phyloP scores from a whole-genome alignment of 2,797 vertebrate species.

The Hafferia zeledoni region DNA sequence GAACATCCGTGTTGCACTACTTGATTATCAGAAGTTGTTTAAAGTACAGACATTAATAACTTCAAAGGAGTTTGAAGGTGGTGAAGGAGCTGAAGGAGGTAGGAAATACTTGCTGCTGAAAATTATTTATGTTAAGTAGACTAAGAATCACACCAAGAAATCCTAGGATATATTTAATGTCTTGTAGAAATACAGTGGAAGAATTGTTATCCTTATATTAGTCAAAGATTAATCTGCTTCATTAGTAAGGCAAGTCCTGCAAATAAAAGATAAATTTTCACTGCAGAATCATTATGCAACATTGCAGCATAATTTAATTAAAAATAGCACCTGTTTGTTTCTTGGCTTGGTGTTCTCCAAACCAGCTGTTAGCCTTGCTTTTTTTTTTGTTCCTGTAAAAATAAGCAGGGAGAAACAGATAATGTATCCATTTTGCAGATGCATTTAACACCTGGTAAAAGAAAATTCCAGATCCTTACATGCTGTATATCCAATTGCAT shows the following conservation, averaged over 20 bases:
- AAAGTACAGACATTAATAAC: slow-evolving; percentile 31
- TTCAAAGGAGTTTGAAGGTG: slow-evolving; percentile 43
- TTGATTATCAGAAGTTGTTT: slow-evolving; percentile 51
- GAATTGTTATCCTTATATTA: background rate
- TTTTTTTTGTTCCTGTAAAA: background rate
- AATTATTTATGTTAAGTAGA: slow-evolving; percentile 43
- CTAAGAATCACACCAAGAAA: background rate
- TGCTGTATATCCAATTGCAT: background rate
- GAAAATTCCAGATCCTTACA: background rate
- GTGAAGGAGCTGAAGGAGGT: slow-evolving; percentile 55
- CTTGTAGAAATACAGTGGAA: slow-evolving; percentile 31
- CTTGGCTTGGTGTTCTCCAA: slow-evolving; percentile 39
- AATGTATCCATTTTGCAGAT: background rate
- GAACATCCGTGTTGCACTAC: slow-evolving; percentile 44
- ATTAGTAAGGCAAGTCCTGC: slow-evolving; percentile 15
- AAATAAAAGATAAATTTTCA: slow-evolving; percentile 41
- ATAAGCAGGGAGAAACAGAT: background rate
- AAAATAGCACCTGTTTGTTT: slow-evolving; percentile 34
- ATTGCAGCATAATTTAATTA: slow-evolving; percentile 32
- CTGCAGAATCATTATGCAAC: background rate
- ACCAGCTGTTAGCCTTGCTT: background rate
- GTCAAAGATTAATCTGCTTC: background rate
- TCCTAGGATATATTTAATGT: slow-evolving; percentile 5
- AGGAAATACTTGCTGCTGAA: slow-evolving; percentile 49
- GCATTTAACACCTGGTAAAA: background rate